A percentile compares a stretch with the other conserved stretches of the same genome.
These are phyloP conservation scores for Coelopa frigida DNA, from an alignment of 1,140 invertebrate species.

Conservation along the genomic window DNA sequence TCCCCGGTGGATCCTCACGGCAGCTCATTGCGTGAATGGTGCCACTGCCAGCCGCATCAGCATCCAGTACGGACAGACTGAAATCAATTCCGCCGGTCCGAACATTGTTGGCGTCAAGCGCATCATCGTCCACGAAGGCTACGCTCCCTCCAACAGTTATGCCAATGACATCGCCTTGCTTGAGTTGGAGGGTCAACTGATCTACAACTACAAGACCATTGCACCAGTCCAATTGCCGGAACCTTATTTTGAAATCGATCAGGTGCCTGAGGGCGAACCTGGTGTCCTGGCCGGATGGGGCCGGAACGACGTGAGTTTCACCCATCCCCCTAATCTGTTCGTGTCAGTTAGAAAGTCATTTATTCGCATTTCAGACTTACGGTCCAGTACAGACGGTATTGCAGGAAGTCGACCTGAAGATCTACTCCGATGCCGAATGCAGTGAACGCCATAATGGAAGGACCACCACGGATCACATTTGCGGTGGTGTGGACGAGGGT, in stretches of 20 bases:
- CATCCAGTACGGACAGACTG: conserved; percentile 29
- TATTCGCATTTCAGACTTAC: conserved; percentile 26
- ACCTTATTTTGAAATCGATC: conserved; percentile 21
- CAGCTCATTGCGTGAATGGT: conserved; percentile 52
- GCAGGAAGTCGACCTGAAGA: conserved; percentile 40
- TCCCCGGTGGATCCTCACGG: conserved; percentile 49
- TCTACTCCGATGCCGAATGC: conserved; percentile 43
- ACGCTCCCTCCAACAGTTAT: conserved; percentile 25
- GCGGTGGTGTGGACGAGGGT: conserved; percentile 43
- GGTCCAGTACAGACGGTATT: conserved; percentile 30
- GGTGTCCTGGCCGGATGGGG: conserved; percentile 40
- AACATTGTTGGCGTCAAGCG: conserved; percentile 30
- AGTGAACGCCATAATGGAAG: conserved; percentile 18
- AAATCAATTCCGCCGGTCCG: conserved; percentile 19
- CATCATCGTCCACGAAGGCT: conserved; percentile 36
- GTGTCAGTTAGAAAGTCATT: neutral
- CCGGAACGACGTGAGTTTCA: conserved; percentile 27
- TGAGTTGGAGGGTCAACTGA: conserved; percentile 22
- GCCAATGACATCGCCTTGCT: conserved; percentile 36
- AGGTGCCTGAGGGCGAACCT: conserved; percentile 18
- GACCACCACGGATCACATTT: conserved; percentile 38
- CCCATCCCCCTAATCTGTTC: too few relatives aligned
- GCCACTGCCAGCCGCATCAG: conserved; percentile 15
- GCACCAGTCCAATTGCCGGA: conserved; percentile 25
- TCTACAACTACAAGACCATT: conserved; percentile 25